Evolutionary conservation across 2,888 invertebrate genomes (phyloP).

Genomic region (Ectemnius lituratus): DNA sequence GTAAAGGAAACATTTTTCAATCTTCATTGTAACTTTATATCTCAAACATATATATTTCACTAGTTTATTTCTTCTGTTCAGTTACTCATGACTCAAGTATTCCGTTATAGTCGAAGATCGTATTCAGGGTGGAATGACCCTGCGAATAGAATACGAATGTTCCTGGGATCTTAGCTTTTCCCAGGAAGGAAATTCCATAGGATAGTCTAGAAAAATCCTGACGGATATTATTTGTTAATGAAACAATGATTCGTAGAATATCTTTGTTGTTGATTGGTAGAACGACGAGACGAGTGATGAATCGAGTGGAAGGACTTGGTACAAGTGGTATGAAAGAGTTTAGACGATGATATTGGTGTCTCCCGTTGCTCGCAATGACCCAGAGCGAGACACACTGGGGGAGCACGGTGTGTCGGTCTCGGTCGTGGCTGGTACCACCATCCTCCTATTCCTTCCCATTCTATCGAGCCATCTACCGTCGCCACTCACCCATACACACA

Average conservation of each 20-base stretch:
- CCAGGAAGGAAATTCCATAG: too few species aligned
- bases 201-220: too few species aligned
- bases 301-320: neutral
- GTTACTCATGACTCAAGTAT: neutral
- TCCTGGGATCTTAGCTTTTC: too few species aligned
- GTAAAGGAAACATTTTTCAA: too few species aligned
- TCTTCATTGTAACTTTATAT: too few species aligned
- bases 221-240: too few species aligned
- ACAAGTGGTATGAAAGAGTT: conserved; percentile 37
- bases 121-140: conserved; percentile 3
- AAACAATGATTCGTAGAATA: too few species aligned
- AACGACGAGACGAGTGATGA: neutral
- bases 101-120: neutral
- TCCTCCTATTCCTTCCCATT: conserved; percentile 72
- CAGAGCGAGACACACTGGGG: conserved; percentile 24
- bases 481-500: conserved; percentile 37
- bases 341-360: conserved; percentile 7
- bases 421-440: conserved; percentile 76
- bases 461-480: conserved; percentile 54
- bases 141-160: too few species aligned
- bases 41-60: too few species aligned
- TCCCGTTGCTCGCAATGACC: conserved; percentile 27
- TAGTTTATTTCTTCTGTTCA: too few species aligned
- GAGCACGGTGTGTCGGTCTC: conserved; percentile 59
- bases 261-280: too few species aligned